These are phyloP conservation scores for Ameiurus melas DNA, from an alignment of 2,113 vertebrate genomes.

Conservation along the genomic window DNA sequence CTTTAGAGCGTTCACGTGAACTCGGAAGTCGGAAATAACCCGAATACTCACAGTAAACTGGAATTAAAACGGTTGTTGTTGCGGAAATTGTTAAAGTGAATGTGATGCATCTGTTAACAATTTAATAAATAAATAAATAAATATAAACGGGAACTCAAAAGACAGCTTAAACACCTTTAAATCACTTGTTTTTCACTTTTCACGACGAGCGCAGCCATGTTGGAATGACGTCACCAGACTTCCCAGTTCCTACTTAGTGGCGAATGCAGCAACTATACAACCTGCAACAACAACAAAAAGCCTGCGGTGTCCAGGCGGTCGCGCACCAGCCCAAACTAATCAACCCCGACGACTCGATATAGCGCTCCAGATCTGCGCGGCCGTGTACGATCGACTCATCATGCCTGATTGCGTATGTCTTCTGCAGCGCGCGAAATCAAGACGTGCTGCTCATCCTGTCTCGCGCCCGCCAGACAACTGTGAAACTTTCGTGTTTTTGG, in stretches of 20 bases:
- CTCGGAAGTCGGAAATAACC: not conserved
- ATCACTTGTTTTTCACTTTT: not conserved
- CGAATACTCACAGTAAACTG: not conserved
- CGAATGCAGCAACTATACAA: not conserved
- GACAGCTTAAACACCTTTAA: not conserved
- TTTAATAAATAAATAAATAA: not conserved
- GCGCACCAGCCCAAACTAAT: constrained; percentile 44
- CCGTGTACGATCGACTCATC: constrained; percentile 25
- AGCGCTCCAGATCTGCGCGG: rapidly evolving
- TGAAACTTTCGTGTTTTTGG: not conserved
- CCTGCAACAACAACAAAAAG: not conserved
- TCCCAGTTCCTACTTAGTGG: not conserved
- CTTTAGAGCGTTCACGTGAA: not conserved
- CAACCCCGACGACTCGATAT: constrained; percentile 48
- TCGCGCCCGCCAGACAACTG: no score
- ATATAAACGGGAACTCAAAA: not conserved
- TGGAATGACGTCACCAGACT: not conserved
- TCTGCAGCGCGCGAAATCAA: constrained; percentile 68
- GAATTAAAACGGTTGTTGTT: not conserved
- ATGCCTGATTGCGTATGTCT: constrained; percentile 63
- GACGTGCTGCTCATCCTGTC: not conserved
- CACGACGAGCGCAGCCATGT: not conserved
- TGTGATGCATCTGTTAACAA: not conserved
- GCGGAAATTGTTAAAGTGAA: not conserved
- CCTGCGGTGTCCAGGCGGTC: not conserved